Base-by-base conservation (phyloP, 2,113 vertebrate genomes). In the Brienomyrus brachyistius region DNA sequence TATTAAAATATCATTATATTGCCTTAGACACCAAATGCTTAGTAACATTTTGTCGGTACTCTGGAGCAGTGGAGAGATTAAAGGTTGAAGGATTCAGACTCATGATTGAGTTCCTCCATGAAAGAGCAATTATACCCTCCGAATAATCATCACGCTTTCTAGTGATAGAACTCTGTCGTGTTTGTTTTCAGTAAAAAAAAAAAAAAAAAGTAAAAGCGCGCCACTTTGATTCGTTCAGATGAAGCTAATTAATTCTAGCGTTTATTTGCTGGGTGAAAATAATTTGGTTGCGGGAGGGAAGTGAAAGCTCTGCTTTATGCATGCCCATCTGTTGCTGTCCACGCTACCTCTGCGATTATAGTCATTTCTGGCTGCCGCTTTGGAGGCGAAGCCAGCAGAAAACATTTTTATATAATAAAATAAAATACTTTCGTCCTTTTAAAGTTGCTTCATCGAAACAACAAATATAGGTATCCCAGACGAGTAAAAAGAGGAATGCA, bases 201-300 rank as follows among this genome's bases (percentile, higher is more conserved):
- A 17, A 17, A 4, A 23, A n/a, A 70, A 4, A 31, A 54, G 15
- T 54, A 43, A 56, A 87, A 19, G 27, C 48, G n/a, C 27, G 15
- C 50, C 48, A 54, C 50, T 87, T 87, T 87, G 85, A 87, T 87
- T 9, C 31, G 27, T 21, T 54, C n/a, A 35, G 51, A 87, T 51
- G 15, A 87, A 87, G 85, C 8, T 51, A 56, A 87, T 87, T 87
- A 87, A 87, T 87, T 87, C 48, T 13, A 52, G 48, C 48, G 23
- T 50, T 35, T 86, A 86, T 86, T 86, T 86, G n/a, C 50, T 35
- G n/a, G 48, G 85, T 54, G 11, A 31, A 87, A 52, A 35, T 52
- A 56, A 52, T 77, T 40, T 8, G 31, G 10, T 43, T 80, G 74
- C 74, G 31, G 48, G 15, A 54, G 17, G 10, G 19, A 56, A 87